Conservation (phyloP, 2,888 invertebrate species). For the Mimas tiliae region DNA sequence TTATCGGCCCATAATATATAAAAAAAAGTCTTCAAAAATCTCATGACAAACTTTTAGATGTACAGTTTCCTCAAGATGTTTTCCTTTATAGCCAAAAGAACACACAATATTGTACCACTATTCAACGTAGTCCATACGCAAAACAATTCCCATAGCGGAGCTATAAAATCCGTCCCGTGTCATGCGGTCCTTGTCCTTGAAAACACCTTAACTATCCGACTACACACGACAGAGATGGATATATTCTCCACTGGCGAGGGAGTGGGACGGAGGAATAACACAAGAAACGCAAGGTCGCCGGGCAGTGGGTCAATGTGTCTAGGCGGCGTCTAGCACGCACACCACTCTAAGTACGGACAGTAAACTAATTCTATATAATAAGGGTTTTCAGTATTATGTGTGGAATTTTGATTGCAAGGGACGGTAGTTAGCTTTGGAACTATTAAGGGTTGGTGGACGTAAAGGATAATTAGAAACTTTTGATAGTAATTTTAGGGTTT, state of each 20-base stretch:
- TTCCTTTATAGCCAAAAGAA: background rate
- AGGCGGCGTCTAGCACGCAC: constrained; percentile 81
- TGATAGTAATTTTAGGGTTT: too few relatives aligned
- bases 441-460: too few relatives aligned
- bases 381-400: background rate
- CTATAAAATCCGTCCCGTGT: constrained; percentile 33
- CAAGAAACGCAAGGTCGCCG: constrained; percentile 82
- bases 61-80: too few relatives aligned
- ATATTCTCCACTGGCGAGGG: constrained; percentile 45
- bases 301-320: constrained; percentile 82
- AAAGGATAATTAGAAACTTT: too few relatives aligned
- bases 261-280: constrained; percentile 72
- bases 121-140: constrained; percentile 8
- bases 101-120: background rate
- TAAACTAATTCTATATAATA: constrained; percentile 35
- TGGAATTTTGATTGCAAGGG: background rate
- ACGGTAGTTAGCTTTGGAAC: too few relatives aligned
- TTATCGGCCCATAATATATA: too few relatives aligned
- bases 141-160: constrained; percentile 18
- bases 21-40: too few relatives aligned
- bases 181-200: constrained; percentile 56
- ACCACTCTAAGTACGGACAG: constrained; percentile 61
- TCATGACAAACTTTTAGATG: too few relatives aligned
- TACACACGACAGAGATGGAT: constrained; percentile 58
- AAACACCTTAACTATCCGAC: constrained; percentile 72